Percentiles rank a stretch among this genome's conserved stretches.
These are phyloP conservation scores for Lates calcarifer DNA, from an alignment of 2,113 vertebrate genomes.

Conservation along the genomic window DNA sequence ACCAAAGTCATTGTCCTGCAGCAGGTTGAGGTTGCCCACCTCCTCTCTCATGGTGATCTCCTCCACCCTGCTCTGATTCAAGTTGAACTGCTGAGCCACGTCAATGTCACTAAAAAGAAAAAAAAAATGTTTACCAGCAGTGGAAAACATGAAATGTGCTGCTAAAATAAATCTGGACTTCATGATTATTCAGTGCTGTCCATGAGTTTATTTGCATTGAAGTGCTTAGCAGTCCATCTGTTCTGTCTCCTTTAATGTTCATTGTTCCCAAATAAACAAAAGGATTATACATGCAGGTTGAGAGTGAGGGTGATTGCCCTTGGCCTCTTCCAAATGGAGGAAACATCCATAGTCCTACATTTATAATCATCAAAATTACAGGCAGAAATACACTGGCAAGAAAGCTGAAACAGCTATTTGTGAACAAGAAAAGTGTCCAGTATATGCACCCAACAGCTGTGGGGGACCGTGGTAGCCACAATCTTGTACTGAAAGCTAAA, in stretches of 20 bases:
- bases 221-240: neutral
- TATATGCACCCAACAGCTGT: neutral
- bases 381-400: neutral
- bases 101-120: conserved; percentile 91
- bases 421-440: neutral
- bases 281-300: neutral
- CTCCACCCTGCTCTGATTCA: conserved; percentile 98
- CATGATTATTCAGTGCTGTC: neutral
- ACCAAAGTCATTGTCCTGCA: conserved; percentile 98
- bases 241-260: neutral
- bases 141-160: too few species aligned
- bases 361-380: neutral
- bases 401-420: neutral
- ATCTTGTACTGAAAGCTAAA: too few species aligned
- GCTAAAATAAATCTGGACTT: neutral
- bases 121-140: too few species aligned
- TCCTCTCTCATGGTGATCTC: conserved; percentile 99
- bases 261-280: neutral
- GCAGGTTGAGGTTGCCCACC: conserved; percentile 96
- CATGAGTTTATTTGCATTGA: neutral
- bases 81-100: conserved; percentile 97
- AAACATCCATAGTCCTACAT: neutral
- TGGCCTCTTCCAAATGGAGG: too few species aligned
- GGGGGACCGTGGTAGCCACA: neutral
- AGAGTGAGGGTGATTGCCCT: neutral